Conservation (phyloP, 64 coral and sea anemone genomes). For the Cladopsammia gracilis region DNA sequence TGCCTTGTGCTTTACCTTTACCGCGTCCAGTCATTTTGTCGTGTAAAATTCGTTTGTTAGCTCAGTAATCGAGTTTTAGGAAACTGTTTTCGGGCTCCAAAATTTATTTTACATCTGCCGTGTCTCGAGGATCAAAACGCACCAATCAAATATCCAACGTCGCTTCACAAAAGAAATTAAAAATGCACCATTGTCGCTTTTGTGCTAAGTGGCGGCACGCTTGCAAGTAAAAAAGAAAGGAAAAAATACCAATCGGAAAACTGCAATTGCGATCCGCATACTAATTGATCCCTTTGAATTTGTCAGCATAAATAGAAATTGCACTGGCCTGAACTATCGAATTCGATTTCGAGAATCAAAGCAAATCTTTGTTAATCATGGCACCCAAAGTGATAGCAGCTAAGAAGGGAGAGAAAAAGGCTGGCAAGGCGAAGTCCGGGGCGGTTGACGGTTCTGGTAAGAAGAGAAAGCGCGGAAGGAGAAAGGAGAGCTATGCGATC, state of each 20-base stretch:
- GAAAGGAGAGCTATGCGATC: not conserved
- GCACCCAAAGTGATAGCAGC: not conserved
- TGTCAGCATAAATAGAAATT: not conserved
- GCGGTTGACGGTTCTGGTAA: not conserved
- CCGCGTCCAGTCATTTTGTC: not conserved
- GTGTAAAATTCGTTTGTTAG: not conserved
- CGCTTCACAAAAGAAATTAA: not conserved
- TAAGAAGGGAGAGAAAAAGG: not conserved
- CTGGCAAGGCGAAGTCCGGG: not conserved
- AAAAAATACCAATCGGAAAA: no score
- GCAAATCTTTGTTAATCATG: not conserved
- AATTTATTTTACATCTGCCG: not conserved
- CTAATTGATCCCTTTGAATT: slow-evolving; percentile 4
- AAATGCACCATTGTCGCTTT: not conserved
- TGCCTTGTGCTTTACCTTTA: not conserved
- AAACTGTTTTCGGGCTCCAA: not conserved
- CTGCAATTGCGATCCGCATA: not conserved
- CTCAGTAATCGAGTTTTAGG: no score
- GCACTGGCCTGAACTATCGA: not conserved
- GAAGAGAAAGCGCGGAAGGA: not conserved
- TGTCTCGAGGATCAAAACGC: not conserved
- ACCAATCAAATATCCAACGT: not conserved
- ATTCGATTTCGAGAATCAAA: not conserved
- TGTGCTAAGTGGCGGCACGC: not conserved
- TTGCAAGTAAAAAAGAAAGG: no score